Evolutionary conservation across 2,888 invertebrate species (phyloP), one percentile per base, ranked within the genome.

Genomic region (Stegophylla sp.): DNA sequence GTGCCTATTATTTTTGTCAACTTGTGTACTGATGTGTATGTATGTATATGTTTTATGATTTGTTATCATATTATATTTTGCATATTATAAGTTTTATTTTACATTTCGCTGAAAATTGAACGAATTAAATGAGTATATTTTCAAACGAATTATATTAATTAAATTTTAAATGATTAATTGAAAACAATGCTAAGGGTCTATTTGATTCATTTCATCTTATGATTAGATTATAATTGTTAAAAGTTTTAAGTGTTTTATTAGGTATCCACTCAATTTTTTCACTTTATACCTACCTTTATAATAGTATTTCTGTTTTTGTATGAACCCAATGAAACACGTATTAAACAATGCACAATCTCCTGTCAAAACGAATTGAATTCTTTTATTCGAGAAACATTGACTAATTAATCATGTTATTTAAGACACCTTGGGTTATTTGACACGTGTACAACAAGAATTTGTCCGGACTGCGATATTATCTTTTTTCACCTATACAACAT

Each of bases 351-450:
- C 34, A 34, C 48, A 28, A 69, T 51, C 12, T 69, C 12, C 12
- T 17, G n/a, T 26, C 12, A 20, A 45, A 45, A 45, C 45, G 45
- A 41, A 48, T 26, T 48, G 17, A 26, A 67, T 67, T 67, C 17
- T 48, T 67, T 9, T n/a, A n/a, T n/a, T 7, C n/a, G n/a, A 63
- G 61, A 28, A 45, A 67, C 48, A 13, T 67, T 34, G 34, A 56
- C 41, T 71, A 71, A 71, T 71, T 71, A 53, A 71, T 71, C 71
- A 23, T 53, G 71, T 56, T 71, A 28, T 71, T 53, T 53, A 41
- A 71, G 53, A 53, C 41, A 71, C 53, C 53, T 53, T 41, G 15
- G 53, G 71, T 71, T 53, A 71, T 15, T 53, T 53, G 28, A 71
- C 51, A 71, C 51, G 51, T 28, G 41, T 41, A 71, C n/a, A 43